These are phyloP conservation scores for Ranitomeya variabilis DNA, from an alignment of 2,113 vertebrate genomes.

Conservation along the genomic window DNA sequence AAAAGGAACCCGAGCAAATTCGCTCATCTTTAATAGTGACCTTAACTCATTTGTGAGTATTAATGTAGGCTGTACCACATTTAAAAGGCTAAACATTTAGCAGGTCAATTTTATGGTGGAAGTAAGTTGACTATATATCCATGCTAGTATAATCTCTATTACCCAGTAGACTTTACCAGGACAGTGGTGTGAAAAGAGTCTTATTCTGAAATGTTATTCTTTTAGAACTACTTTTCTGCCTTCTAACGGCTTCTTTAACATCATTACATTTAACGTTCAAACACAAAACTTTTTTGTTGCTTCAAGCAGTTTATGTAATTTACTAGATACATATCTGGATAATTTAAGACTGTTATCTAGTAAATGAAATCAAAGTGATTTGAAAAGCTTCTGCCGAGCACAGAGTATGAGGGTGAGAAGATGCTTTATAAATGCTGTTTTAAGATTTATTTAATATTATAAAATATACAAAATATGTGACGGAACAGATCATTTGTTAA, in stretches of 20 bases:
- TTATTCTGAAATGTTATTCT: not conserved
- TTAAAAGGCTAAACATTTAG: no score
- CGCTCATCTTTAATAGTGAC: no score
- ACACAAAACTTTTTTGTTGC: slow-evolving; percentile 28
- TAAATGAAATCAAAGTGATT: slow-evolving; percentile 47
- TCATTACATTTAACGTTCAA: slow-evolving; percentile 31
- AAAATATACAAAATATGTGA: not conserved
- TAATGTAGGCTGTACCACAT: no score
- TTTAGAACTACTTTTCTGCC: not conserved
- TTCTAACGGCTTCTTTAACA: not conserved
- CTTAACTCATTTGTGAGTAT: no score
- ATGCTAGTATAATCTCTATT: no score
- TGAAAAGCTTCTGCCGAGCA: not conserved
- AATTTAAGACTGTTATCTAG: slow-evolving; percentile 41
- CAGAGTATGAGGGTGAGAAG: not conserved
- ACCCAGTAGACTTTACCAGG: no score
- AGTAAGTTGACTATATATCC: no score
- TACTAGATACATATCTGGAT: slow-evolving; percentile 33
- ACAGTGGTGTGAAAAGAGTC: not conserved
- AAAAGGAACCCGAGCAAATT: no score
- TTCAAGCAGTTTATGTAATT: slow-evolving; percentile 40
- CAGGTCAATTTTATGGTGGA: no score
- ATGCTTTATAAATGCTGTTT: not conserved
- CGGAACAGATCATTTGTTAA: not conserved
- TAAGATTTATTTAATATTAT: not conserved